Evolutionary conservation across 2,888 invertebrate genomes (phyloP).

Genomic region (Artemia sinica): DNA sequence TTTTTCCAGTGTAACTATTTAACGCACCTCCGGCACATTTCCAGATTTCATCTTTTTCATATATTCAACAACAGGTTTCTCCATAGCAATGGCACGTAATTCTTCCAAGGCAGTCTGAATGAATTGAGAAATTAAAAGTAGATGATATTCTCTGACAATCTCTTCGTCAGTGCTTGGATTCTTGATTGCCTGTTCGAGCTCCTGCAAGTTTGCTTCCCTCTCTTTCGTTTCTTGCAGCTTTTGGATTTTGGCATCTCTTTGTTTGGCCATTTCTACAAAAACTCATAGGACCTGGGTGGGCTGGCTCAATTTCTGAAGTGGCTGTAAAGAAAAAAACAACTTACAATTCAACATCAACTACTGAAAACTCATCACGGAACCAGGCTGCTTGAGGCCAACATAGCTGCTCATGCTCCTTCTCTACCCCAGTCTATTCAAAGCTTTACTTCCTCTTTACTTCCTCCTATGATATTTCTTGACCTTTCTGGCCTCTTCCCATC

Average conservation of each 20-base stretch:
- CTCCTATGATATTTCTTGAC: no score
- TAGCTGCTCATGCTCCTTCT: no score
- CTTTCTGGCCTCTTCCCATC: no score
- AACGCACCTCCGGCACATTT: slow-evolving; percentile 29
- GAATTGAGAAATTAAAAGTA: slow-evolving; percentile 53
- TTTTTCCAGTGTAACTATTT: no score
- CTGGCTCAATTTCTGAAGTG: slow-evolving; percentile 21
- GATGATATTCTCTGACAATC: slow-evolving; percentile 57
- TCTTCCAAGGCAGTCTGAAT: slow-evolving; percentile 60
- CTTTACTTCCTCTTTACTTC: no score
- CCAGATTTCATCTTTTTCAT: slow-evolving; percentile 40
- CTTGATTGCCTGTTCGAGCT: slow-evolving; percentile 45
- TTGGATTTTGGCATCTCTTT: slow-evolving; percentile 58
- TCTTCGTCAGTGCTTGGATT: slow-evolving; percentile 51
- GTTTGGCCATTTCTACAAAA: slow-evolving; percentile 36
- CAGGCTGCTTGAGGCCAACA: no score
- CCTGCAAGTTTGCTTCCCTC: slow-evolving; percentile 49
- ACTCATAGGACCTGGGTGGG: slow-evolving; percentile 23
- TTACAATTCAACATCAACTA: no score
- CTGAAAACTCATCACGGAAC: no score
- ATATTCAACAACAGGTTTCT: slow-evolving; percentile 56
- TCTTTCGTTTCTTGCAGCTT: slow-evolving; percentile 59
- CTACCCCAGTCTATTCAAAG: no score
- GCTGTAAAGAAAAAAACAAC: neutral
- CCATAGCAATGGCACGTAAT: slow-evolving; percentile 52